phyloP scores from a whole-genome alignment of 2,113 vertebrate genomes.

The Mola mola region DNA sequence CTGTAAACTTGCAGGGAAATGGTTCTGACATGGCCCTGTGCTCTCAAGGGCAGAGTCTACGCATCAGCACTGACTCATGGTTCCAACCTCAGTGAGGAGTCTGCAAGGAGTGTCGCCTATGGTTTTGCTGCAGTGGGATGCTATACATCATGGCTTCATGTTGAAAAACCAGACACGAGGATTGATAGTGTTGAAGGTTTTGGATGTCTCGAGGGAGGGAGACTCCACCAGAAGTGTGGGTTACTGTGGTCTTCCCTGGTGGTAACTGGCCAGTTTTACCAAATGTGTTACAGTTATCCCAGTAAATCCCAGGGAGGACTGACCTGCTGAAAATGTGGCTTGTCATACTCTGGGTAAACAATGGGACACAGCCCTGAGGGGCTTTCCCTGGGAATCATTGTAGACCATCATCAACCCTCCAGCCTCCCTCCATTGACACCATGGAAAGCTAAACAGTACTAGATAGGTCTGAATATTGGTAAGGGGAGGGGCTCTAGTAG shows the following conservation, averaged over 20 bases:
- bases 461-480: slow-evolving; percentile 30
- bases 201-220: slow-evolving; percentile 34
- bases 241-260: slow-evolving; percentile 57
- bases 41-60: slow-evolving; percentile 54
- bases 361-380: slow-evolving; percentile 40
- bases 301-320: slow-evolving; percentile 47
- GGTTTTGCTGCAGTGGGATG: slow-evolving; percentile 28
- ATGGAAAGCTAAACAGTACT: slow-evolving; percentile 50
- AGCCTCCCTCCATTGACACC: slow-evolving; percentile 25
- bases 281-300: slow-evolving; percentile 41
- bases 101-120: slow-evolving; percentile 36
- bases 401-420: slow-evolving; percentile 22
- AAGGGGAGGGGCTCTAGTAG: slow-evolving; percentile 21
- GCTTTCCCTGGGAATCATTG: slow-evolving; percentile 55
- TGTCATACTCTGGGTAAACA: slow-evolving; percentile 38
- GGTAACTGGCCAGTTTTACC: slow-evolving; percentile 31
- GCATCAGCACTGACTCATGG: slow-evolving; percentile 61
- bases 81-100: slow-evolving; percentile 51
- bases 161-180: slow-evolving; percentile 39
- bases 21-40: slow-evolving; percentile 57
- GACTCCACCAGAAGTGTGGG: slow-evolving; percentile 51
- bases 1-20: slow-evolving; percentile 72
- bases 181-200: slow-evolving; percentile 40
- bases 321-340: slow-evolving; percentile 53
- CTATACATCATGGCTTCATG: slow-evolving; percentile 32